phyloP scores from a whole-genome alignment of 2,113 vertebrate species.

The Strigops habroptila region DNA sequence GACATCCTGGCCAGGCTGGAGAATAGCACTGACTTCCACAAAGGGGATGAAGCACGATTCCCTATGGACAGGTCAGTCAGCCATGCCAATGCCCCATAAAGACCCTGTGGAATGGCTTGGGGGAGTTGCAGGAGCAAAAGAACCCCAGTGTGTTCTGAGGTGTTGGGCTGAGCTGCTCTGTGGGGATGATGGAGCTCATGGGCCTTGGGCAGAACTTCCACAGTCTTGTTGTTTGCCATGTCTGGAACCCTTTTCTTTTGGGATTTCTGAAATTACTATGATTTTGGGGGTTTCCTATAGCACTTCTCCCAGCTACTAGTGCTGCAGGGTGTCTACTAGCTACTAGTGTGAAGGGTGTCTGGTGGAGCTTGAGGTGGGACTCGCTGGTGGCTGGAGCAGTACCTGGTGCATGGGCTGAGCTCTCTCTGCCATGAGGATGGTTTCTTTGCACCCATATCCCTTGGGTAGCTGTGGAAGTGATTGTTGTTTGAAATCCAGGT shows the following conservation, averaged over 20 bases:
- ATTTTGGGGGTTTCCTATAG: not conserved
- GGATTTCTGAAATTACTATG: not conserved
- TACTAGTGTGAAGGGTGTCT: not conserved
- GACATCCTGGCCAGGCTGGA: conserved; percentile 87
- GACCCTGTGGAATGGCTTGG: rapidly evolving
- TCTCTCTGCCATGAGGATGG: not conserved
- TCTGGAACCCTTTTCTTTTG: not conserved
- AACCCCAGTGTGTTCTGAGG: rapidly evolving
- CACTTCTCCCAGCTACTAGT: not conserved
- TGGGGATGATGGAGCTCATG: rapidly evolving
- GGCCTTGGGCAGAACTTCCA: not conserved
- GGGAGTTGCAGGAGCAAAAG: not conserved
- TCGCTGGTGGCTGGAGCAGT: rapidly evolving
- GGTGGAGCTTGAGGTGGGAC: not conserved
- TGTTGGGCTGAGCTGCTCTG: not conserved
- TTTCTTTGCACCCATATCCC: not conserved
- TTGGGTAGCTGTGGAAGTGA: rapidly evolving
- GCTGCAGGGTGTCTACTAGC: not conserved
- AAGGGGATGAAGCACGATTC: conserved; percentile 76
- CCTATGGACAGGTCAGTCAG: conserved; percentile 83
- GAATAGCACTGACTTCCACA: conserved; percentile 83
- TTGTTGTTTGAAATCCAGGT: not conserved
- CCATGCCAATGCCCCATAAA: rapidly evolving
- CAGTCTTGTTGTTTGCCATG: not conserved
- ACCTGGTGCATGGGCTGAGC: not conserved